Evolutionary conservation across 1,140 invertebrate species (phyloP).

Genomic region (Mactra quadrangularis): DNA sequence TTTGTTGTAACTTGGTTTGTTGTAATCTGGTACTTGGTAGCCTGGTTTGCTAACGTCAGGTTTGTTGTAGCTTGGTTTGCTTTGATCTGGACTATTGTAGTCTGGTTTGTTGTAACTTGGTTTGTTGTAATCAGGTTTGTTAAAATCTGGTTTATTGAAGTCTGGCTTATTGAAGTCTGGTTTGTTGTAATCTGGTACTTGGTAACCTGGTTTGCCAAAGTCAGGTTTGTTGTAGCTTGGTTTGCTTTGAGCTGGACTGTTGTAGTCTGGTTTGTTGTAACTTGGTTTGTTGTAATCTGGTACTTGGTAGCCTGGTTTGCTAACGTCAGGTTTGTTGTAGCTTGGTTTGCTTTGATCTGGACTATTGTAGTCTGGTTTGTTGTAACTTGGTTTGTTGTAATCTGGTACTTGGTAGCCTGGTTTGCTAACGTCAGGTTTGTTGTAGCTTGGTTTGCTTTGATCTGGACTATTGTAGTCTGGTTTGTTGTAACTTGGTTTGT

Average conservation of each 20-base stretch:
- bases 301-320: neutral
- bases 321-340: neutral
- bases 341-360: neutral
- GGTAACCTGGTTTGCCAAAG: neutral
- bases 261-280: neutral
- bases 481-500: neutral
- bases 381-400: neutral
- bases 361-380: too few species aligned
- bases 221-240: too few species aligned
- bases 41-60: neutral
- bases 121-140: neutral
- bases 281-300: neutral
- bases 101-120: neutral
- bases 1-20: too few species aligned
- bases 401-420: neutral
- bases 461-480: neutral
- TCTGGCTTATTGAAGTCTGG: slow-evolving; percentile 7
- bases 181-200: neutral
- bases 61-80: neutral
- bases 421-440: neutral
- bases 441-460: neutral
- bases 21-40: too few species aligned
- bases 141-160: neutral
- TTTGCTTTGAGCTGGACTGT: neutral
- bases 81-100: neutral